phyloP scores from a whole-genome alignment of 30 jellyfish, hydroid and myxozoan species.

The Aurelia aurita region DNA sequence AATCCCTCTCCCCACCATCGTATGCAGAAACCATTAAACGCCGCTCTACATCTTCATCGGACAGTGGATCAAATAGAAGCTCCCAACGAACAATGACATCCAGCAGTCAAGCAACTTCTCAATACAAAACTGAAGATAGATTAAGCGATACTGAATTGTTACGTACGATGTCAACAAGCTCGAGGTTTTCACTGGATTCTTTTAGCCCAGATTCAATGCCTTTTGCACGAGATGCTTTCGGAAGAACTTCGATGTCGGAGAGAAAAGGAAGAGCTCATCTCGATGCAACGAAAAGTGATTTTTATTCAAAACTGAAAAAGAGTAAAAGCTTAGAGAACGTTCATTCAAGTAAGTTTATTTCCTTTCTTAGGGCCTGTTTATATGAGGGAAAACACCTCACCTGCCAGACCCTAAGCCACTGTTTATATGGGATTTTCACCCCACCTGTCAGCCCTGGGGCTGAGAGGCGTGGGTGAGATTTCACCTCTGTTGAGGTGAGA shows the following conservation, averaged over 20 bases:
- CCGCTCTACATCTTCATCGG: conserved; percentile 52
- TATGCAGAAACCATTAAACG: conserved; percentile 82
- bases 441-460: too few species aligned
- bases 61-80: conserved; percentile 22
- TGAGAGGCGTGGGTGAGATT: too few species aligned
- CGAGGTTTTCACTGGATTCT: conserved; percentile 92
- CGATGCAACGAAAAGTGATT: conserved; percentile 95
- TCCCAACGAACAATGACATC: background rate
- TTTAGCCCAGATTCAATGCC: conserved; percentile 94
- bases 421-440: too few species aligned
- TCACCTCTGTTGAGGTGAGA: too few species aligned
- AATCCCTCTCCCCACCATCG: conserved; percentile 58
- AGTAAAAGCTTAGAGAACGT: conserved; percentile 92
- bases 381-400: too few species aligned
- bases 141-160: conserved; percentile 27
- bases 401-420: too few species aligned
- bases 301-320: conserved; percentile 81
- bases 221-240: conserved; percentile 96
- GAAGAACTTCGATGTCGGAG: conserved; percentile 96
- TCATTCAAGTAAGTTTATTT: conserved; percentile 61
- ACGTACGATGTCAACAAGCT: conserved; percentile 83
- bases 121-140: conserved; percentile 11
- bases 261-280: conserved; percentile 97
- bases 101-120: too few species aligned
- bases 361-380: too few species aligned